Conservation (phyloP, 2,797 vertebrate genomes). For the Philypnodon macrostomus region DNA sequence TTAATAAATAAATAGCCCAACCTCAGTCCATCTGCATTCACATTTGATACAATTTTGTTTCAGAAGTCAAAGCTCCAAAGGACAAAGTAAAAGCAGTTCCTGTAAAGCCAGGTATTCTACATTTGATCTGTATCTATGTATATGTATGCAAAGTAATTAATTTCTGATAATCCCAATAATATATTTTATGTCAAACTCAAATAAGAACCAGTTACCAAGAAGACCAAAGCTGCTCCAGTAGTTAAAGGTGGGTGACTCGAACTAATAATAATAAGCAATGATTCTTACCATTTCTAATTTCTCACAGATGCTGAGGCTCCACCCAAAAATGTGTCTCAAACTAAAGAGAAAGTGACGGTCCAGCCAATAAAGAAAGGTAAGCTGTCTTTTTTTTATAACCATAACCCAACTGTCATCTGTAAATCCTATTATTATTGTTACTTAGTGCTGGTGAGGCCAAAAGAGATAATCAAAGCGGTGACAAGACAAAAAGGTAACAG, state of each 20-base stretch:
- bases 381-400: too few species aligned
- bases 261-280: neutral
- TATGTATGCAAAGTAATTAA: too few species aligned
- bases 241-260: constrained; percentile 39
- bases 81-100: constrained; percentile 40
- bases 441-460: constrained; percentile 38
- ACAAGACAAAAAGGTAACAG: constrained; percentile 39
- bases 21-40: neutral
- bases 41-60: constrained; percentile 12
- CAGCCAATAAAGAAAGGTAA: constrained; percentile 55
- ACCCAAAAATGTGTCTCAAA: constrained; percentile 48
- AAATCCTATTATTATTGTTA: constrained; percentile 5
- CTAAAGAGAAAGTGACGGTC: constrained; percentile 54
- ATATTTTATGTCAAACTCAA: neutral
- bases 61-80: constrained; percentile 37
- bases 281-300: neutral
- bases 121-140: too few species aligned
- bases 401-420: neutral
- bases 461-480: constrained; percentile 50
- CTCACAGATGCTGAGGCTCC: constrained; percentile 26
- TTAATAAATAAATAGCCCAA: too few species aligned
- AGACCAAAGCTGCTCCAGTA: constrained; percentile 22
- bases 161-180: neutral
- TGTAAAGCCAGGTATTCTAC: constrained; percentile 28
- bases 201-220: constrained; percentile 24